A percentile compares a stretch with the other conserved stretches of the same genome.
Evolutionary conservation across 2,113 vertebrate species (phyloP).

Genomic region (Emydocephalus ijimae): DNA sequence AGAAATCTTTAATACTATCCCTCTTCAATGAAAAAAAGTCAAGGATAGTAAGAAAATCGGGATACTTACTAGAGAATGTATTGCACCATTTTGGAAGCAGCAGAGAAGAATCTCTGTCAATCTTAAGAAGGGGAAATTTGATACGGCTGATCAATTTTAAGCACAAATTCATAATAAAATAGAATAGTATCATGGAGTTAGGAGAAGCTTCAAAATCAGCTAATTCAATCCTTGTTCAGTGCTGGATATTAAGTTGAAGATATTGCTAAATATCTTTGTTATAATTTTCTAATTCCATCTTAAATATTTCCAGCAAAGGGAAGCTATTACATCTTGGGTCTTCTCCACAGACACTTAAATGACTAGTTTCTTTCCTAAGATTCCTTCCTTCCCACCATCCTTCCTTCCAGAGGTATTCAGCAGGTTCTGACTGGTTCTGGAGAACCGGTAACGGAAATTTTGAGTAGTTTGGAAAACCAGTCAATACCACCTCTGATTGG

Average conservation of each 20-base stretch:
- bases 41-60: neutral
- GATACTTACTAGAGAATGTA: neutral
- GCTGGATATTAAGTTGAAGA: neutral
- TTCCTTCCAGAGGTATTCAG: too few species aligned
- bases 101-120: neutral
- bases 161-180: neutral
- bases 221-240: neutral
- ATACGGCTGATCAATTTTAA: neutral
- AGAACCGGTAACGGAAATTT: too few species aligned
- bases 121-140: neutral
- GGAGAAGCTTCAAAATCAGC: neutral
- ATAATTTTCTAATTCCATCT: neutral
- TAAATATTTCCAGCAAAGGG: neutral
- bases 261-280: neutral
- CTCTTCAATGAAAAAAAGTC: neutral
- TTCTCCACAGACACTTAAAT: neutral
- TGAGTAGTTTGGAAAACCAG: too few species aligned
- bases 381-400: neutral
- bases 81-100: neutral
- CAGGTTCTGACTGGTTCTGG: too few species aligned
- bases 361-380: neutral
- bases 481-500: too few species aligned
- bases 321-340: neutral
- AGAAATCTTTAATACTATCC: neutral
- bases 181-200: neutral